Base-by-base conservation (phyloP, 2,113 vertebrate species). In the Labeo catla region DNA sequence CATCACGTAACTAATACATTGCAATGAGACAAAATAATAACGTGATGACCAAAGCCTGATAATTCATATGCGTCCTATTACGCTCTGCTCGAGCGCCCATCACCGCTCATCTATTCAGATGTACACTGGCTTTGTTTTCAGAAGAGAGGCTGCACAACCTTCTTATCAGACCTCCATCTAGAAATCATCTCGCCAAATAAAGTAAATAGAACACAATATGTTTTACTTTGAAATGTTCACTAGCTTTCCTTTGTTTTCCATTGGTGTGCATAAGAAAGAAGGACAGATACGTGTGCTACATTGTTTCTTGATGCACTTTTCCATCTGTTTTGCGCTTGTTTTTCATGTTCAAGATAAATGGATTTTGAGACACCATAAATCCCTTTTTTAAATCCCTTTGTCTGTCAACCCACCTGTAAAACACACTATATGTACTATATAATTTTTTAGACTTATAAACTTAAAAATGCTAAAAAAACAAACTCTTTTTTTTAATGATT, bases 261-360 rank as follows among this genome's bases (percentile, higher is more conserved):
- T 70, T 19, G 5, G 39, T 45, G 84, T 77, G 81, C 43, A 50
- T 77, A 79, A 8, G 39, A 52, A 8, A 47, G 5, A 2, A 13
- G 39, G 43, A 50, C 4, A 1, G 43, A 52, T 10, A n/a, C 4
- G 36, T n/a, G 19, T 2, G 4, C 28, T 28, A n/a, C 61, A 28
- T 57, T 81, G 52, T 50, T 81, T 52, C 50, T 52, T 80, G 34
- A 23, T 81, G 66, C 52, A 5, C 68, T 72, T 77, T 76, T 34
- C 52, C 23, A 28, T 47, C 15, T 65, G 8, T n/a, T 85, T 23
- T 1, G 9, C 15, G 52, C 8, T 28, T 47, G 11, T 54, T 43
- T 86, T 45, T 50, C 76, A 70, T 86, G 68, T 77, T 81, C 52
- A 86, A 45, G 68, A 39, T 1, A 72, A 80, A 84, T 87, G 45